A percentile compares a stretch with the other conserved stretches of the same genome.
phyloP scores from a whole-genome alignment of 2,797 vertebrate genomes.

The Spinibarbus caldwelli region DNA sequence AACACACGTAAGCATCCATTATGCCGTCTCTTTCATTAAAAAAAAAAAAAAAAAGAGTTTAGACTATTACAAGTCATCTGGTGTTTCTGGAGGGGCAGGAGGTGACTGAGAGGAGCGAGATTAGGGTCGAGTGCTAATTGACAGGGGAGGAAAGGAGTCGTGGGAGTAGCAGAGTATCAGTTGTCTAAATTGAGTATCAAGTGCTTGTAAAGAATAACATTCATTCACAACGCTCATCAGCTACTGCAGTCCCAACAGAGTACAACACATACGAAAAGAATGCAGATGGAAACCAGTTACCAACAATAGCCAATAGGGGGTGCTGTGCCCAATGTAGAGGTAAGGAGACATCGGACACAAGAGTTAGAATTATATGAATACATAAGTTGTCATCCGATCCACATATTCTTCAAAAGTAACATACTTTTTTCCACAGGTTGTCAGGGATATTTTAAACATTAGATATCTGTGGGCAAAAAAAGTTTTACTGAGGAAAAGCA shows the following conservation, averaged over 20 bases:
- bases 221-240: slow-evolving; percentile 55
- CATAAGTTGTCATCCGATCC: slow-evolving; percentile 39
- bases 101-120: slow-evolving; percentile 22
- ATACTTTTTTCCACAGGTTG: slow-evolving; percentile 47
- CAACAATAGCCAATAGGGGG: slow-evolving; percentile 45
- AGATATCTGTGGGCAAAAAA: slow-evolving; percentile 72
- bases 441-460: slow-evolving; percentile 58
- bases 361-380: slow-evolving; percentile 39
- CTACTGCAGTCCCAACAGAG: slow-evolving; percentile 60
- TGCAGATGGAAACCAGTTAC: slow-evolving; percentile 34
- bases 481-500: slow-evolving; percentile 67
- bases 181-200: slow-evolving; percentile 32
- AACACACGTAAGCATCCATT: neutral
- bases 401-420: slow-evolving; percentile 73
- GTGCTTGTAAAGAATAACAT: slow-evolving; percentile 68
- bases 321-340: slow-evolving; percentile 14
- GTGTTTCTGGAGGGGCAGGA: neutral
- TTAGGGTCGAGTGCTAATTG: slow-evolving; percentile 48
- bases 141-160: slow-evolving; percentile 31
- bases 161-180: slow-evolving; percentile 45
- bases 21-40: neutral
- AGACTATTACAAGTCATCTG: neutral
- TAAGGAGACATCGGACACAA: slow-evolving; percentile 18
- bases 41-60: neutral
- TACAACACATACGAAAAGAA: slow-evolving; percentile 62